These are phyloP conservation scores for Leuciscus idus DNA, from an alignment of 2,113 vertebrate species.

Conservation along the genomic window DNA sequence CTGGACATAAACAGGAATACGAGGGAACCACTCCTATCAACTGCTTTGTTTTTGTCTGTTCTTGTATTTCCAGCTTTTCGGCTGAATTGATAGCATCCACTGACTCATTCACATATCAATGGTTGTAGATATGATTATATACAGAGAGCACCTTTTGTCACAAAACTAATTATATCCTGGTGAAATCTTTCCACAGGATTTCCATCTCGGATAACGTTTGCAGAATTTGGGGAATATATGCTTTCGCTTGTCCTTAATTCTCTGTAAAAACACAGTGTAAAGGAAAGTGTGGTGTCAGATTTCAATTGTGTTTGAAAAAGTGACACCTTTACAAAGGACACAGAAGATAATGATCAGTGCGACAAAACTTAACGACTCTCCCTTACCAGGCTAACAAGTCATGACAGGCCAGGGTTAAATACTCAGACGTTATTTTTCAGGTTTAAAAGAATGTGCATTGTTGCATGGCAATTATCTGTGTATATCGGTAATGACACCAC, in stretches of 20 bases:
- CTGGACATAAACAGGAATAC: background rate
- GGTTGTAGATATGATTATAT: slow-evolving; percentile 2
- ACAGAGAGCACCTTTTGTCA: background rate
- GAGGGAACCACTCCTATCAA: background rate
- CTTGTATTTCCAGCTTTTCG: background rate
- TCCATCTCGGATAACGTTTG: background rate
- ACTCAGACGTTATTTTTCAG: background rate
- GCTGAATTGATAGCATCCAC: slow-evolving; percentile 17
- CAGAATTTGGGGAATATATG: background rate
- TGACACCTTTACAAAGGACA: background rate
- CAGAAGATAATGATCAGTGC: background rate
- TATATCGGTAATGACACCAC: background rate
- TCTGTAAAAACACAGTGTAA: background rate
- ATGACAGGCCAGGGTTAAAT: background rate
- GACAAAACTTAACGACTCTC: slow-evolving; percentile 1
- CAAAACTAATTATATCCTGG: background rate
- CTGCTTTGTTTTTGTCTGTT: slow-evolving; percentile 4
- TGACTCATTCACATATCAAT: slow-evolving; percentile 1
- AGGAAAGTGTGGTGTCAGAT: background rate
- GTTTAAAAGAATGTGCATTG: slow-evolving; percentile 22
- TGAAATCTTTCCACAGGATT: background rate
- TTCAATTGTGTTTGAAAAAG: background rate
- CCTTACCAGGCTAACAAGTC: slow-evolving; percentile 2
- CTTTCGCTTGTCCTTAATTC: background rate
- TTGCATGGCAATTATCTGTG: background rate